A percentile compares a stretch with the other conserved stretches of the same genome.
phyloP scores from a whole-genome alignment of 2,888 invertebrate species.

The Ophioninae sp. region DNA sequence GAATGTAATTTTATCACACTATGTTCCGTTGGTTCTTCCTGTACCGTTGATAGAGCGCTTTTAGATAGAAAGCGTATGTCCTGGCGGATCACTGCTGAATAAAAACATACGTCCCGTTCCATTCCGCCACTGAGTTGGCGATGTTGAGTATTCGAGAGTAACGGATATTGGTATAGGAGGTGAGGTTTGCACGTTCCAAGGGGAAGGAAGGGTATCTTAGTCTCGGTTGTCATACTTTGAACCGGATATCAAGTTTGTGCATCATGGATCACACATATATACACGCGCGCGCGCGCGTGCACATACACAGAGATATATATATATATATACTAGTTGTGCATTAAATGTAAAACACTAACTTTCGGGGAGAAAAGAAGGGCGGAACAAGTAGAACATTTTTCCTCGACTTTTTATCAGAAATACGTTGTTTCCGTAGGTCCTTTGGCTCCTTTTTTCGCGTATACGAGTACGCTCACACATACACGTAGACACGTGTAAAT shows the following conservation, averaged over 20 bases:
- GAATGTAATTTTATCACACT: not conserved
- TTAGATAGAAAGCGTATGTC: constrained; percentile 7
- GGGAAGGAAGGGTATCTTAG: constrained; percentile 13
- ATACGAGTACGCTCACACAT: not conserved
- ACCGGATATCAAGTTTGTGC: not conserved
- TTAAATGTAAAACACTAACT: constrained; percentile 25
- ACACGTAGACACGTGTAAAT: constrained; percentile 10
- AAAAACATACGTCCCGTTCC: constrained; percentile 34
- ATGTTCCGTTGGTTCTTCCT: not conserved
- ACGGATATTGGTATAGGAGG: constrained; percentile 7
- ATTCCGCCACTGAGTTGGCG: constrained; percentile 35
- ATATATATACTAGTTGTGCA: constrained; percentile 12
- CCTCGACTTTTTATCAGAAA: constrained; percentile 40
- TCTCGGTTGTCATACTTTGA: constrained; percentile 46
- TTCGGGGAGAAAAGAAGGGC: constrained; percentile 17
- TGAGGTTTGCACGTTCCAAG: not conserved
- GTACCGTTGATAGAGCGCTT: constrained; percentile 18
- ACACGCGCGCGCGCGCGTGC: too few species aligned
- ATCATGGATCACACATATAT: not conserved
- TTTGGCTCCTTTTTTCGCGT: constrained; percentile 19
- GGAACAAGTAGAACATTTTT: constrained; percentile 39
- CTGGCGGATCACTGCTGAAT: constrained; percentile 41
- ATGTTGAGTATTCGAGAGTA: constrained; percentile 32
- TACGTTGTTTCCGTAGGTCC: constrained; percentile 10
- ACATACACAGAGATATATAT: too few species aligned